Percentiles rank a stretch among this genome's conserved stretches.
phyloP scores from a whole-genome alignment of 2,113 vertebrate genomes.

The Eulacestoma nigropectus region DNA sequence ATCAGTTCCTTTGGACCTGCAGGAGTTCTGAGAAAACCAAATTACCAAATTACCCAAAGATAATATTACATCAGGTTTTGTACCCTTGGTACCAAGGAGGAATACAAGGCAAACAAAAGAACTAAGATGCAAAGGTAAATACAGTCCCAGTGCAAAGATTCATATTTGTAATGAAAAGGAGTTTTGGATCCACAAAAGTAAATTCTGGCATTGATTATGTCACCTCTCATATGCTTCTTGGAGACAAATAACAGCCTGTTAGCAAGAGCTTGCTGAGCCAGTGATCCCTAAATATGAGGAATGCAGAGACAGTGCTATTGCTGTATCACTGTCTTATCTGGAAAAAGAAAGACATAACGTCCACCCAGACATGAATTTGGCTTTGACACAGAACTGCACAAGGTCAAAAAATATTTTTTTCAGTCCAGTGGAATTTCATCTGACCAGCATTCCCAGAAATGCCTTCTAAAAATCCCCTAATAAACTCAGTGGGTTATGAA shows the following conservation, averaged over 20 bases:
- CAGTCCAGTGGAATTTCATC: background rate
- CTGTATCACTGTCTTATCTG: background rate
- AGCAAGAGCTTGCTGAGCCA: background rate
- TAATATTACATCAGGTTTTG: background rate
- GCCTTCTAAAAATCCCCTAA: background rate
- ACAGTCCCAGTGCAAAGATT: background rate
- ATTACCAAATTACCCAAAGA: background rate
- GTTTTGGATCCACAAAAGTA: background rate
- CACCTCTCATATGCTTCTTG: background rate
- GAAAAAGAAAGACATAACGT: background rate
- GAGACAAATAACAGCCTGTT: background rate
- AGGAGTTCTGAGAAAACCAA: background rate
- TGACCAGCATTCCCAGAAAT: slow-evolving; percentile 24
- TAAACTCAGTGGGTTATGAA: slow-evolving; percentile 4
- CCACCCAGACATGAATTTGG: background rate
- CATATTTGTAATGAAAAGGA: background rate
- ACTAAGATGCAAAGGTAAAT: background rate
- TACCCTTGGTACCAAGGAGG: background rate
- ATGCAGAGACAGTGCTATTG: background rate
- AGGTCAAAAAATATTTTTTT: background rate
- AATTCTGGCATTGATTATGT: background rate
- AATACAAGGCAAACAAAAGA: background rate
- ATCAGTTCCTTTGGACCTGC: background rate
- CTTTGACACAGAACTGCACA: background rate
- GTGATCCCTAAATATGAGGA: background rate